Evolutionary conservation across 2,113 vertebrate genomes (phyloP), one percentile per base, ranked within the genome.

Genomic region (Gymnogyps californianus): DNA sequence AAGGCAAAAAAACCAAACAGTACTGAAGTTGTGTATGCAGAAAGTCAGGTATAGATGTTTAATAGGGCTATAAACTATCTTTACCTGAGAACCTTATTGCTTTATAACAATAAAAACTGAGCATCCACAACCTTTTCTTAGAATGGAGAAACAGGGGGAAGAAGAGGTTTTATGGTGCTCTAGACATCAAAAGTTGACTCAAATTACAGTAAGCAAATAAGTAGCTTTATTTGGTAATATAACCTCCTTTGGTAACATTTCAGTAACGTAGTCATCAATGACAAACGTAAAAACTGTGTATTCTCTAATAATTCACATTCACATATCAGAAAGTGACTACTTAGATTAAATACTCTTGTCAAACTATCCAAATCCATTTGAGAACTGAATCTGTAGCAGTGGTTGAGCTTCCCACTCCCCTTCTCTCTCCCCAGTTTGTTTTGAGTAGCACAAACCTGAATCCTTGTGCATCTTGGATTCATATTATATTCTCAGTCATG

Each of bases 401-500:
- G 58, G 7, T 57, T 47, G 78, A 79, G 76, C 31, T 84, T 84
- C 47, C 67, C 26, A n/a, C 9, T 17, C 24, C 21, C 18, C 20
- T 51, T 61, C 17, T 82, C 20, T 51, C n/a, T 71, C 20, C 8
- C 25, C 22, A 64, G 2, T 69, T 89, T 64, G n/a, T 90, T 97
- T 42, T 72, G 83, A 94, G 69, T 20, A 46, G 25, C 44, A 66
- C 47, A 93, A 81, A 58, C 80, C 79, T 96, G 72, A 46, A 75
- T 92, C 62, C 90, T 70, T 88, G 40, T 71, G 74, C 70, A 38
- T 91, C 58, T 94, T 96, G 91, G 91, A 95, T 95, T 96, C 84
- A 28, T 92, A 82, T 93, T 96, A 83, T 80, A 62, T 95, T 96
- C 92, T 89, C 81, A 87, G 89, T 87, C 52, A 93, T 89, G 93